Evolutionary conservation across 2,113 vertebrate species (phyloP), one percentile per base, ranked within the genome.

Genomic region (Emydura subglobosa): DNA sequence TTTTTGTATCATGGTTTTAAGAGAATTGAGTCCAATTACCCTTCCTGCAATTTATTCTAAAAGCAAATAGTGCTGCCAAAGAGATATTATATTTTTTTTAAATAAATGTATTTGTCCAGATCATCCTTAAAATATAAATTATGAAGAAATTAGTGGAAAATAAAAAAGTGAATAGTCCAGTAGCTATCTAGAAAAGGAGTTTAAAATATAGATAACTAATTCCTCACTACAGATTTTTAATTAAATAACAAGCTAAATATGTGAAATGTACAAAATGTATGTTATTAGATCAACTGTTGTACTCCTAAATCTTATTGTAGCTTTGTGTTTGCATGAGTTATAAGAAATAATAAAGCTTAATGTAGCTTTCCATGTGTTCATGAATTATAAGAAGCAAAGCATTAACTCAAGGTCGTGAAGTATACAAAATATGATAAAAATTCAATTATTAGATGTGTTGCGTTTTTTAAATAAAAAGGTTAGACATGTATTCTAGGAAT

Each of bases 401-500:
- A 55, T 72, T 80, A 88, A 83, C 79, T 95, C 65, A 95, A 92
- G 39, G 85, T 82, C 5, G 4, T 92, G 14, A 84, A 89, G 19
- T 96, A 85, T 87, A 81, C 55, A 85, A 74, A 97, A 96, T 96
- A 96, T 96, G 92, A 88, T 85, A 76, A 16, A 50, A 27, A 59
- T 94, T 97, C 87, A 86, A 57, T 93, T 97, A 96, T 21, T 95
- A 92, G 93, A 97, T 79, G 82, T 93, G 83, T 72, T 93, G 81
- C 94, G 78, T 94, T 97, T 97, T 94, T 83, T 65, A 49, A 90
- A 96, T 98, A 96, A 96, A 96, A 96, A 92, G 91, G 82, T 94
- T 81, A 95, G 95, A 98, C 93, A 97, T 95, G 94, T 94, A 98
- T 98, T 98, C 90, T 93, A 98, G 96, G 98, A 98, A 98, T 98